These are phyloP conservation scores for Plebejus melissa DNA, from an alignment of 2,888 invertebrate species.

Conservation along the genomic window DNA sequence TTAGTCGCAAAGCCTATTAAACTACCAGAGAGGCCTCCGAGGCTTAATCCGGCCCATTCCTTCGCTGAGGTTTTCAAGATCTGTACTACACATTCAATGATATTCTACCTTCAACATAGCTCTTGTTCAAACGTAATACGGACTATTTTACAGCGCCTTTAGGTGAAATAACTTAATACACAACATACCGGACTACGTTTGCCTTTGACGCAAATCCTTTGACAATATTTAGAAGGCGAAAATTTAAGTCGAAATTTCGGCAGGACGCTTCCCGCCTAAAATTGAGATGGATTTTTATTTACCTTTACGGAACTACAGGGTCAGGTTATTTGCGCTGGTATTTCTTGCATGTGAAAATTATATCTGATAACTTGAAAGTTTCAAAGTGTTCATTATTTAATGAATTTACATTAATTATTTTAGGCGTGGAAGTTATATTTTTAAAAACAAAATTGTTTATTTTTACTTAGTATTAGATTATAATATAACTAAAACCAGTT, in stretches of 20 bases:
- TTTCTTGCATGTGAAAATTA: neutral
- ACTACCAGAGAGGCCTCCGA: slow-evolving; percentile 22
- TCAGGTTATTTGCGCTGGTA: neutral
- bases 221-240: slow-evolving; percentile 15
- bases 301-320: neutral
- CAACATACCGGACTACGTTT: slow-evolving; percentile 17
- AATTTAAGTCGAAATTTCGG: slow-evolving; percentile 14
- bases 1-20: slow-evolving; percentile 26
- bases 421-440: too few relatives aligned
- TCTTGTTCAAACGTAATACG: neutral
- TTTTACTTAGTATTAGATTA: too few relatives aligned
- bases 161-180: neutral
- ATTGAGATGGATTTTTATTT: slow-evolving; percentile 3
- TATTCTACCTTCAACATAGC: neutral
- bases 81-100: neutral
- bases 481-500: too few relatives aligned
- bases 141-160: neutral
- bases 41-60: slow-evolving; percentile 21
- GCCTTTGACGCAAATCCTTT: slow-evolving; percentile 22
- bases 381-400: too few relatives aligned
- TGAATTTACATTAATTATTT: too few relatives aligned
- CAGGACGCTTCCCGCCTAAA: neutral
- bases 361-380: neutral
- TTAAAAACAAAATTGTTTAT: too few relatives aligned
- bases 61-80: slow-evolving; percentile 27